Percentiles rank a stretch among this genome's conserved stretches.
Evolutionary conservation across 2,888 invertebrate species (phyloP).

Genomic region (Spilosoma lubricipeda): DNA sequence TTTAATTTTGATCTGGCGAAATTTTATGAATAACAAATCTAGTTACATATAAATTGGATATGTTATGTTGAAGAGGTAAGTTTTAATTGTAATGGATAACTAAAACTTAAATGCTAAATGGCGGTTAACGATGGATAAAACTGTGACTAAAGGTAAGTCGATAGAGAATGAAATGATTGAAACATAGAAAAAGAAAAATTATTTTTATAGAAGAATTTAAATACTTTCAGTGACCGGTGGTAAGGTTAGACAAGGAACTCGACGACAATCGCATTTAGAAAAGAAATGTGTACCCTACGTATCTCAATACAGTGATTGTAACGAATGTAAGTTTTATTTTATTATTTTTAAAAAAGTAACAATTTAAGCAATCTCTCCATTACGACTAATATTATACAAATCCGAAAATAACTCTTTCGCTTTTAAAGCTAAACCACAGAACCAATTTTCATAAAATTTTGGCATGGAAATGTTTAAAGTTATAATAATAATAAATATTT

Average conservation of each 20-base stretch:
- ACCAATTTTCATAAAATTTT: neutral
- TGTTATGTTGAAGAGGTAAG: neutral
- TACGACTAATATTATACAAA: neutral
- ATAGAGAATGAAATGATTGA: neutral
- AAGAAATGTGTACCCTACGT: constrained; percentile 70
- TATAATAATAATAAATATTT: too few species aligned
- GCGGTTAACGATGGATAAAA: neutral
- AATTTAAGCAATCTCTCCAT: neutral
- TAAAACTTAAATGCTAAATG: neutral
- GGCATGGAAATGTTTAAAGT: neutral
- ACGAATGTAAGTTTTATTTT: constrained; percentile 62
- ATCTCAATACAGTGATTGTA: constrained; percentile 74
- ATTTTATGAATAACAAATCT: neutral
- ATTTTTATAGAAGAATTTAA: constrained; percentile 10
- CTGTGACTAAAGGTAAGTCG: neutral
- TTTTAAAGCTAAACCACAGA: too few species aligned
- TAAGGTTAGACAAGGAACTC: constrained; percentile 34
- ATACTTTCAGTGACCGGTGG: constrained; percentile 62
- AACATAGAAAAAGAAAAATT: neutral
- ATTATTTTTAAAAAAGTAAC: neutral
- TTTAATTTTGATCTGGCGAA: neutral
- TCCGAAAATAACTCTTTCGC: neutral
- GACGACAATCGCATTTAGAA: constrained; percentile 12
- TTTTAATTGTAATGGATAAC: neutral
- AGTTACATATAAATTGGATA: too few species aligned